These are phyloP conservation scores for Trogon melanurus DNA, from an alignment of 2,113 vertebrate genomes.

Conservation along the genomic window DNA sequence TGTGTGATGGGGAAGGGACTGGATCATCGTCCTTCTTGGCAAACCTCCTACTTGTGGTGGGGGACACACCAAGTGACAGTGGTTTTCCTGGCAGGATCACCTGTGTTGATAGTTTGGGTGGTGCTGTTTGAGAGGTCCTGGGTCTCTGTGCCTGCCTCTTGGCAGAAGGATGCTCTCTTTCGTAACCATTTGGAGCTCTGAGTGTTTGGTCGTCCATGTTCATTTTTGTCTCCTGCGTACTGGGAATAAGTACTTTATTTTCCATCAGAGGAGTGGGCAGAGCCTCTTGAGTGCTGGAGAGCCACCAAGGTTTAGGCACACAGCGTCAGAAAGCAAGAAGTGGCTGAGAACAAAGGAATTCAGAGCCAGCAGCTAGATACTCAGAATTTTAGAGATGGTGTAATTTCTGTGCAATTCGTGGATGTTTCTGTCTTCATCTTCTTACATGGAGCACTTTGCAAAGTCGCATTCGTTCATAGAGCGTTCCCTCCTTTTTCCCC, in stretches of 20 bases:
- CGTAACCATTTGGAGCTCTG: neutral
- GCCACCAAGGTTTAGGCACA: neutral
- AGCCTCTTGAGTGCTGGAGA: neutral
- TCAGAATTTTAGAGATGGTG: neutral
- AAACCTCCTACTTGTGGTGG: neutral
- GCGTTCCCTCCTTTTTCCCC: neutral
- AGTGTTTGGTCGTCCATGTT: neutral
- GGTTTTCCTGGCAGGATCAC: neutral
- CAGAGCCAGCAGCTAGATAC: neutral
- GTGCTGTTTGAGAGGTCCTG: neutral
- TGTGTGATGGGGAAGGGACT: neutral
- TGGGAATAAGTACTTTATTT: neutral
- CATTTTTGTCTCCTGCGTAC: neutral
- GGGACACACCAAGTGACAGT: neutral
- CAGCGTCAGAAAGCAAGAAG: neutral
- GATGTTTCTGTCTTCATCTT: neutral
- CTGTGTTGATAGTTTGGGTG: neutral
- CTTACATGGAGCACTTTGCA: neutral
- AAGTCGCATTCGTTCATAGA: accelerated
- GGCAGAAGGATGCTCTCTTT: neutral
- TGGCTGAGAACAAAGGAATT: neutral
- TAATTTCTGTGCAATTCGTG: neutral
- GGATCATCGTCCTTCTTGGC: neutral
- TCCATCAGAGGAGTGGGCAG: neutral
- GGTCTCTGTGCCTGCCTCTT: neutral